Conservation (phyloP, 2,113 vertebrate genomes). For the Mesitornis unicolor region DNA sequence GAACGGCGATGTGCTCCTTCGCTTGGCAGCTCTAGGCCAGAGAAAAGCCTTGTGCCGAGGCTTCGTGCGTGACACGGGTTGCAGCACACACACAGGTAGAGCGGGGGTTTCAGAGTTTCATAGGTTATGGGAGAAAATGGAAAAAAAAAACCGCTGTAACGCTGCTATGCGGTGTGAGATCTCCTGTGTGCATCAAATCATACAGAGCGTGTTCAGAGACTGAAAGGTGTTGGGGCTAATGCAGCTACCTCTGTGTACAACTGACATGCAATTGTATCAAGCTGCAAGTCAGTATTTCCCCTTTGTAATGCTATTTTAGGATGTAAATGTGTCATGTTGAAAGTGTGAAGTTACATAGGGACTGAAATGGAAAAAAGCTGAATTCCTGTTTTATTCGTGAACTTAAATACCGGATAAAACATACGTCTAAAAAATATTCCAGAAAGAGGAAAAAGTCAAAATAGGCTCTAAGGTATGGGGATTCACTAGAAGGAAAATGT, state of each 20-base stretch:
- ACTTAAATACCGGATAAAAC: neutral
- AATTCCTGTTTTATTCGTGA: neutral
- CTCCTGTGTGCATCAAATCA: neutral
- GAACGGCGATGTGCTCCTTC: neutral
- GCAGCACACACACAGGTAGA: rapidly evolving
- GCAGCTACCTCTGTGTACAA: too few species aligned
- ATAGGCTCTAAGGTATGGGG: rapidly evolving
- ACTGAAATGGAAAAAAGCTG: neutral
- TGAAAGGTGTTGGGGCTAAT: rapidly evolving
- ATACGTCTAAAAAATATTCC: neutral
- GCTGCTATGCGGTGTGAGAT: neutral
- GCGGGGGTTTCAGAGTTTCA: neutral
- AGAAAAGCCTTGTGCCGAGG: neutral
- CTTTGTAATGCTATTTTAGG: rapidly evolving
- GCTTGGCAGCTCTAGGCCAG: rapidly evolving
- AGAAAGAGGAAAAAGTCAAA: neutral
- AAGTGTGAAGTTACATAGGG: too few species aligned
- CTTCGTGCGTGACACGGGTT: neutral
- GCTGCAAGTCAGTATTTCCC: neutral
- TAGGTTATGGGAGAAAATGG: neutral
- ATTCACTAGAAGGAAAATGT: rapidly evolving
- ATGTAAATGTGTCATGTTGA: neutral
- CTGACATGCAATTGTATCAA: rapidly evolving
- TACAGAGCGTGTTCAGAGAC: rapidly evolving
- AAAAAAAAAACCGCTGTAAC: neutral